Evolutionary conservation across 2,888 invertebrate species (phyloP).

Genomic region (Icerya purchasi): DNA sequence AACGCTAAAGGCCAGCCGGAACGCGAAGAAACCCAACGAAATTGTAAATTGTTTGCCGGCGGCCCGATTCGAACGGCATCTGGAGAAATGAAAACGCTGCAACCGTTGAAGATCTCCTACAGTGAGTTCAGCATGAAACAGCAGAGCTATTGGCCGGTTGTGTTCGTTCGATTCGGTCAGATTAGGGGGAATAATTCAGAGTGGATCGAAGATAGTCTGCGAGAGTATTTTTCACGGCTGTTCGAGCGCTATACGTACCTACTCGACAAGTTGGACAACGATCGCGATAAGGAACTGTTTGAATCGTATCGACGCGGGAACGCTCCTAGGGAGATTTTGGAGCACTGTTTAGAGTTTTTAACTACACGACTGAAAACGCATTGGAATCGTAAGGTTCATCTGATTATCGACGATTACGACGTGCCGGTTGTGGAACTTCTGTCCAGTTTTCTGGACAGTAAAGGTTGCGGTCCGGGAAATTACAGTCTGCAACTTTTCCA

Average conservation of each 20-base stretch:
- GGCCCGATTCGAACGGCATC: background rate
- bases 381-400: background rate
- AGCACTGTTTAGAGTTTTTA: background rate
- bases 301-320: background rate
- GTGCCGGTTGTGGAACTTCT: background rate
- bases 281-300: background rate
- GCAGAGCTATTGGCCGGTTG: background rate
- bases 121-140: background rate
- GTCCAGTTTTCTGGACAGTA: background rate
- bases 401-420: background rate
- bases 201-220: background rate
- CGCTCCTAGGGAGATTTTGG: background rate
- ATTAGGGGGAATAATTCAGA: background rate
- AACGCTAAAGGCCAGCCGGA: background rate
- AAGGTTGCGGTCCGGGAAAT: background rate
- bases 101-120: background rate
- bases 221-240: background rate
- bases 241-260: background rate
- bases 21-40: background rate
- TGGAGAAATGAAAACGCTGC: background rate
- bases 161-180: background rate
- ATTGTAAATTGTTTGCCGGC: background rate
- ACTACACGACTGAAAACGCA: background rate
- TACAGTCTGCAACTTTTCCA: background rate
- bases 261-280: background rate